These are phyloP conservation scores for Dendrolimus houi DNA, from an alignment of 2,888 invertebrate species.

Conservation along the genomic window DNA sequence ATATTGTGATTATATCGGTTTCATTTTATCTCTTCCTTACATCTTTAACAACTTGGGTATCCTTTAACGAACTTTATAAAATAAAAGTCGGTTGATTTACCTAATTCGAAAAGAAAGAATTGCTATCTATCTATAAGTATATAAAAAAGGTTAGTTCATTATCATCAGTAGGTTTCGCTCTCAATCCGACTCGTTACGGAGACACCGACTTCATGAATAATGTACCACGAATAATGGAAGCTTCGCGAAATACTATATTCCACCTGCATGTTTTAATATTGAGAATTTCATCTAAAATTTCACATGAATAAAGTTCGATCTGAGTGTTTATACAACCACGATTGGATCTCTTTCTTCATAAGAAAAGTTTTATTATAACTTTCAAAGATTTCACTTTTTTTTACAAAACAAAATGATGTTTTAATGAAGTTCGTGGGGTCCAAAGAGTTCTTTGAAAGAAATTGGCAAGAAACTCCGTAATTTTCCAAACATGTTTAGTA, in stretches of 20 bases:
- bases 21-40: no score
- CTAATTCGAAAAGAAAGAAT: constrained; percentile 40
- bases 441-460: no score
- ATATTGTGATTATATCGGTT: no score
- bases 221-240: constrained; percentile 62
- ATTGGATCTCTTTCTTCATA: no score
- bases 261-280: constrained; percentile 62
- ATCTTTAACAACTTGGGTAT: neutral
- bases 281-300: constrained; percentile 35
- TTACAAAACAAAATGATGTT: no score
- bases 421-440: no score
- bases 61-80: constrained; percentile 6
- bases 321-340: no score
- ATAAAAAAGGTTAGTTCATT: constrained; percentile 63
- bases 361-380: no score
- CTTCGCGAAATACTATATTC: constrained; percentile 41
- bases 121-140: constrained; percentile 34
- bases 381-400: no score
- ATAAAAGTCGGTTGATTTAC: constrained; percentile 10
- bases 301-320: neutral
- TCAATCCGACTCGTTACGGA: constrained; percentile 62
- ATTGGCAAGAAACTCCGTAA: no score
- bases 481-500: no score
- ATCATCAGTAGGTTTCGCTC: constrained; percentile 54
- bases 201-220: constrained; percentile 66